A percentile compares a stretch with the other conserved stretches of the same genome.
Conservation (phyloP, 2,113 vertebrate species). For the Odobenus rosmarus region DNA sequence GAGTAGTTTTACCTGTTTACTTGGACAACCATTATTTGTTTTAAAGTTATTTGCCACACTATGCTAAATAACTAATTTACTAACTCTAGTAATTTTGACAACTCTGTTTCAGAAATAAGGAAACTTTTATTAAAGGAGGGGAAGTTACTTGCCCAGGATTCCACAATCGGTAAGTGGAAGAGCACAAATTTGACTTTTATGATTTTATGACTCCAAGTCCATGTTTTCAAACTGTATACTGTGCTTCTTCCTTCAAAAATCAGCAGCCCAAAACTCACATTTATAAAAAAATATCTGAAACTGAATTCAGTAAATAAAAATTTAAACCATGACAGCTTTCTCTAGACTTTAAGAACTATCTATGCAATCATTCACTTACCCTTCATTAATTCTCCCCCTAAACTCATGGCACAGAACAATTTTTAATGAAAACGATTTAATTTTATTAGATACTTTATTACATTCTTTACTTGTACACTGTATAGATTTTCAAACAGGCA, state of each 20-base stretch:
- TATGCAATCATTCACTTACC: not conserved
- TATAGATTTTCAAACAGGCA: not conserved
- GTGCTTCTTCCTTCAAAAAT: not conserved
- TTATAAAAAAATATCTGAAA: not conserved
- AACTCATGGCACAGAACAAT: not conserved
- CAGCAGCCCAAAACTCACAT: not conserved
- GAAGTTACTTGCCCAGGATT: not conserved
- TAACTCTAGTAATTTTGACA: not conserved
- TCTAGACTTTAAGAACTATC: not conserved
- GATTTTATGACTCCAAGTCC: not conserved
- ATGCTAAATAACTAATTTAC: not conserved
- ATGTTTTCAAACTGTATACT: not conserved
- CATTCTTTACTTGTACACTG: not conserved
- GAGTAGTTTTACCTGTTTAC: not conserved
- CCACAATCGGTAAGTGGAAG: not conserved
- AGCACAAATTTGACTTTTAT: not conserved
- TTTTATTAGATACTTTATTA: not conserved
- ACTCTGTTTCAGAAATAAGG: constrained; percentile 1
- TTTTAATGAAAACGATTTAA: not conserved
- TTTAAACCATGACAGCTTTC: not conserved
- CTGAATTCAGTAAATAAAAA: not conserved
- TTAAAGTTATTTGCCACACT: not conserved
- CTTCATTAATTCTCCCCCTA: not conserved
- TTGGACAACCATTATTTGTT: not conserved
- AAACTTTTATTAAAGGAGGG: not conserved